These are phyloP conservation scores for Phoeniculus purpureus DNA, from an alignment of 2,797 vertebrate genomes.

Conservation along the genomic window DNA sequence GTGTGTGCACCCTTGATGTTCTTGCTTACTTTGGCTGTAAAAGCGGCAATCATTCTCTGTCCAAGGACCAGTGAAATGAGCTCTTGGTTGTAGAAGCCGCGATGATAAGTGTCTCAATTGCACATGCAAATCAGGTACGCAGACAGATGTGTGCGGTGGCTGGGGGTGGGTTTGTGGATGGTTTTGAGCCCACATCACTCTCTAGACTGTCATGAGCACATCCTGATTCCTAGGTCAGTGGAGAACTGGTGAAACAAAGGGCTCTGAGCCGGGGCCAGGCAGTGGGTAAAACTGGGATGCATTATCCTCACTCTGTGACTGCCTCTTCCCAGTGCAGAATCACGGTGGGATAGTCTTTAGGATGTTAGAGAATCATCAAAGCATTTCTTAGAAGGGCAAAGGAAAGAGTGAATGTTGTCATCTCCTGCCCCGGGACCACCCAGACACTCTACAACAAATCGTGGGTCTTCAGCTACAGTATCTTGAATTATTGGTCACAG, in stretches of 20 bases:
- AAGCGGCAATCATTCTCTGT: slow-evolving; percentile 2
- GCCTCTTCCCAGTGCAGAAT: slow-evolving; percentile 38
- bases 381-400: slow-evolving; percentile 63
- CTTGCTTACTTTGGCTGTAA: slow-evolving; percentile 33
- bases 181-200: slow-evolving; percentile 17
- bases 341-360: slow-evolving; percentile 41
- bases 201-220: neutral
- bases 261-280: slow-evolving; percentile 3
- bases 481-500: slow-evolving; percentile 55
- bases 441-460: slow-evolving; percentile 57
- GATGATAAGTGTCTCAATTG: slow-evolving; percentile 29
- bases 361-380: slow-evolving; percentile 73
- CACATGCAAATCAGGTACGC: neutral
- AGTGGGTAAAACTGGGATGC: slow-evolving; percentile 47
- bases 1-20: neutral
- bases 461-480: slow-evolving; percentile 54
- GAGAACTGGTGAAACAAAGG: slow-evolving; percentile 45
- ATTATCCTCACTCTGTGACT: slow-evolving; percentile 49
- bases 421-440: slow-evolving; percentile 68
- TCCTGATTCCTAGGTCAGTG: slow-evolving; percentile 29
- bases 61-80: neutral
- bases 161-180: neutral
- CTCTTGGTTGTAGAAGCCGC: neutral
- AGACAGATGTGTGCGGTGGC: slow-evolving; percentile 36
- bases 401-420: slow-evolving; percentile 62